Base-by-base conservation (phyloP, 2,888 invertebrate genomes). In the Tinea semifulvella region DNA sequence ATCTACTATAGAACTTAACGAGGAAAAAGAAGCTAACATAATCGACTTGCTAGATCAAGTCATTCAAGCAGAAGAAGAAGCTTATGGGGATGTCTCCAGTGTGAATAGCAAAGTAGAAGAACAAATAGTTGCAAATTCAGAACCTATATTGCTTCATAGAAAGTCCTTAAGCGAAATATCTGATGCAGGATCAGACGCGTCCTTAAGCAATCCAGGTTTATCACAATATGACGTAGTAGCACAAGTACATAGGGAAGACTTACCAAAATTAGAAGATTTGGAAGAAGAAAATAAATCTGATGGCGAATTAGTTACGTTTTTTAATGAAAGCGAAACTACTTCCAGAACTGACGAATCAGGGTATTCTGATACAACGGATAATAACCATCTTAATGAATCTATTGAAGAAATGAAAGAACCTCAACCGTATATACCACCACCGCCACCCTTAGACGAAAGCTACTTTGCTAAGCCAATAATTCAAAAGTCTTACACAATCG, bases 181-280 rank as follows among this genome's bases (percentile, higher is more conserved):
- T 44, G 77, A 76, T 53, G 74, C 76, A 13, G 77, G 68, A 14
- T 80, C 77, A 27, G 76, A 77, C 43, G 73, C 68, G 59, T 79
- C 80, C 40, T 54, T 70, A 51, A 65, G 70, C 63, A 70, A 60
- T 65, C 72, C 68, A 55, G 69, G 60, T 31, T 67, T 76, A 68
- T 74, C 80, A 53, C 79, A 82, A 65, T 83, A 84, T 60, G 82
- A 82, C 64, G 84, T 84, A 17, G 71, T 84, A 54, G 85, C 76
- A 47, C 79, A 82, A 65, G 82, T 85, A 10, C 85, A 85, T 53
- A 74, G 83, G 60, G 84, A 84, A 59, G 83, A 84, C 63, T 63
- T 79, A 45, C 68, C 74, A 1, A 76, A 57, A 56, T 57, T 79
- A 3, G 62, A 56, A 8, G 47, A 13, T 52, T 47, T 40, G 17